Evolutionary conservation across 2,888 invertebrate genomes (phyloP).

Genomic region (Agriotes lineatus): DNA sequence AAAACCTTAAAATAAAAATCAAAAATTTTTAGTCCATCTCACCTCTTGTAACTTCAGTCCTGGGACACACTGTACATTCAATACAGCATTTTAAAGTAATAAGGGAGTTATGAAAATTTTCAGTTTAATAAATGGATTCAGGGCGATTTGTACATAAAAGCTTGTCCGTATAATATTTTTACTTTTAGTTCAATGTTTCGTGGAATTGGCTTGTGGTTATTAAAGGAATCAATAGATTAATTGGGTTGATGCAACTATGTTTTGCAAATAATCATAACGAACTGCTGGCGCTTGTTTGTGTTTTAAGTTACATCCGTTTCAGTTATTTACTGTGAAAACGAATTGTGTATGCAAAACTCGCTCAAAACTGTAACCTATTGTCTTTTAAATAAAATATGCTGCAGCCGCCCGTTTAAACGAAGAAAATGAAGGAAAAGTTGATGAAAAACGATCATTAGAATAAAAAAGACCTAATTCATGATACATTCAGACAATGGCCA

Average conservation of each 20-base stretch:
- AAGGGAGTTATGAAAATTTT: too few relatives aligned
- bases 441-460: constrained; percentile 12
- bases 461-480: constrained; percentile 18
- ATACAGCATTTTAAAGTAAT: too few relatives aligned
- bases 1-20: too few relatives aligned
- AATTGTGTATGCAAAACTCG: constrained; percentile 20
- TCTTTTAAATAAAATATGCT: constrained; percentile 20
- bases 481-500: constrained; percentile 17
- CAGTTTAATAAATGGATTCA: constrained; percentile 3
- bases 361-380: constrained; percentile 16
- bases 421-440: constrained; percentile 12
- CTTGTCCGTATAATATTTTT: not conserved
- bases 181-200: not conserved
- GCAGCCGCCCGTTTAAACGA: constrained; percentile 1
- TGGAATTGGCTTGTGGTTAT: constrained; percentile 12
- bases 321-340: constrained; percentile 5
- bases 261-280: constrained; percentile 17
- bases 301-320: constrained; percentile 13
- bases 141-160: not conserved
- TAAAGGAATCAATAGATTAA: constrained; percentile 18
- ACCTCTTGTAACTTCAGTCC: too few relatives aligned
- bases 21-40: too few relatives aligned
- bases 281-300: constrained; percentile 13
- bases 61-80: too few relatives aligned
- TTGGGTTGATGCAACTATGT: constrained; percentile 21